Base-by-base conservation (phyloP, 2,888 invertebrate species). In the Zeuzera pyrina region DNA sequence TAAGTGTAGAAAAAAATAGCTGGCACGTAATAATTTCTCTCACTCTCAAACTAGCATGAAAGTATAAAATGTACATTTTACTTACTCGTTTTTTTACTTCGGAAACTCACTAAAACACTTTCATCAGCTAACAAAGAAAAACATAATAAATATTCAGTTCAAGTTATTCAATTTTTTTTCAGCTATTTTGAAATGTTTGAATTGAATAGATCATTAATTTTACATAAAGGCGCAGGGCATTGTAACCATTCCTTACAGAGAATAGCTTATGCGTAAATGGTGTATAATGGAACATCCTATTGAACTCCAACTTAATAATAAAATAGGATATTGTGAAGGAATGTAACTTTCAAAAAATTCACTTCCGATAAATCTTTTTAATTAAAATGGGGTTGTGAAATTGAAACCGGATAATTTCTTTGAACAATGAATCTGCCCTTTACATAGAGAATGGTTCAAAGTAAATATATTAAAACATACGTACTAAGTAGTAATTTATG, bases 281-380 rank as follows among this genome's bases (percentile, higher is more conserved):
- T 16, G 24, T 30, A 28, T 40, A 35, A 40, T 35, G 21, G 31
- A 31, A 11, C 14, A 15, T 8, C 15, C 23, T 13, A 29, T 33
- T 33, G 15, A 37, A 37, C 37, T 10, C 12, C 12, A 37, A 40
- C 35, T 40, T 31, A 35, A 37, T 36, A 30, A 31, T 31, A 31
- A 37, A n/a, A 24, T 14, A 10, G 19, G 13, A 19, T 11, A 29
- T 34, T 37, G 27, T 34, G 21, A 12, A 25, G 12, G 29, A 10
- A 16, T 16, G 12, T 30, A 5, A 26, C 26, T 15, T 29, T 15
- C 29, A 29, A 15, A n/a, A n/a, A 7, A 10, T 29, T 15, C 29
- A 29, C 15, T 29, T 29, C 29, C 15, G 15, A 29, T 13, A 29
- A 29, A 12, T 8, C 13, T 25, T 13, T 25, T 25, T 25, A 25